Conservation (phyloP, 2,797 vertebrate genomes). For the Sebastes hubbsi region DNA sequence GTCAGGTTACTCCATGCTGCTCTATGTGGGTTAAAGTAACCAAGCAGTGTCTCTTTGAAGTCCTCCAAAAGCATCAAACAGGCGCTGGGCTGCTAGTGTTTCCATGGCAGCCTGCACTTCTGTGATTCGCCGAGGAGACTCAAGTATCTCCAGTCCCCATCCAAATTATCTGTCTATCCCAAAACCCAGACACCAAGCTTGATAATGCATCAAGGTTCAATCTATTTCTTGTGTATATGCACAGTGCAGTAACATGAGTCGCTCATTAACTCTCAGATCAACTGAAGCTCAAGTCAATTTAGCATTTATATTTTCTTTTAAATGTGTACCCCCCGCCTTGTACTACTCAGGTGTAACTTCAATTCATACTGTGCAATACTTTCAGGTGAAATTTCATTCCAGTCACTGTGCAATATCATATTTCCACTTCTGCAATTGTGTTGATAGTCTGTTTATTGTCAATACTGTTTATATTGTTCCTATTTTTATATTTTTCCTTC, state of each 20-base stretch:
- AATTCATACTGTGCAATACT: too few species aligned
- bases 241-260: not conserved
- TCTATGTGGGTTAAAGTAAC: conserved; percentile 59
- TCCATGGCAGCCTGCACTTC: conserved; percentile 60
- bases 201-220: not conserved
- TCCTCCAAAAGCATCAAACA: conserved; percentile 58
- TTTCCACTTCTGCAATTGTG: too few species aligned
- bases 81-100: conserved; percentile 39
- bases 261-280: not conserved
- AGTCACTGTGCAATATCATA: too few species aligned
- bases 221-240: not conserved
- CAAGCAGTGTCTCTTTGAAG: conserved; percentile 57
- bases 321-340: not conserved
- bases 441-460: too few species aligned
- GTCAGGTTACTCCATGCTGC: conserved; percentile 54
- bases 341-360: too few species aligned
- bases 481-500: too few species aligned
- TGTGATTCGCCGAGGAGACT: conserved; percentile 17
- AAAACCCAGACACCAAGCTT: not conserved
- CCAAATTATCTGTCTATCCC: conserved; percentile 7
- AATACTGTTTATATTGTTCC: too few species aligned
- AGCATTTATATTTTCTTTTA: not conserved
- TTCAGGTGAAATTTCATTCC: too few species aligned
- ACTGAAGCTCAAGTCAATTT: not conserved
- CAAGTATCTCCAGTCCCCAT: conserved; percentile 6